Evolutionary conservation across 2,797 vertebrate species (phyloP).

Genomic region (Sarcoramphus papa): DNA sequence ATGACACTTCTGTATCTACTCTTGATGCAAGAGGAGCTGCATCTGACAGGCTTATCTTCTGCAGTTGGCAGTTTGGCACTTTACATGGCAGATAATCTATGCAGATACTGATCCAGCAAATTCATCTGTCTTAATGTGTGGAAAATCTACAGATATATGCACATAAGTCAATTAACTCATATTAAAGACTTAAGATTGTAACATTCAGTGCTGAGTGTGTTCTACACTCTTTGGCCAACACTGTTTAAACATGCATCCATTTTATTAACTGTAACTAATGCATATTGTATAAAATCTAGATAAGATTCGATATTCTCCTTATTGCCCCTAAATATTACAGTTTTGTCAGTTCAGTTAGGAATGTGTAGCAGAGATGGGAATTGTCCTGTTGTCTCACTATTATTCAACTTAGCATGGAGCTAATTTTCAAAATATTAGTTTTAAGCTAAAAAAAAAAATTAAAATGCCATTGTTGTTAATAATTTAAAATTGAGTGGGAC

Average conservation of each 20-base stretch:
- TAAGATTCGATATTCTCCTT: accelerated
- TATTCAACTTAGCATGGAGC: background rate
- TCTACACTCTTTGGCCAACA: background rate
- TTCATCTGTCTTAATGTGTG: background rate
- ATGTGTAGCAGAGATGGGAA: background rate
- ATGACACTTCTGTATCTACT: background rate
- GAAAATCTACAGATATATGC: background rate
- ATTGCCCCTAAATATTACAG: background rate
- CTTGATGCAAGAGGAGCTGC: background rate
- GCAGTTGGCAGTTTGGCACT: background rate
- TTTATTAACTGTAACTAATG: background rate
- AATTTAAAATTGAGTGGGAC: background rate
- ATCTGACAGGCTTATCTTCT: background rate
- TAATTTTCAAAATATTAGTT: background rate
- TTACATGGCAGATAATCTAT: conserved; percentile 26
- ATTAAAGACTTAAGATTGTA: background rate
- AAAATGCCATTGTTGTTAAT: background rate
- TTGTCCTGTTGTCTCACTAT: background rate
- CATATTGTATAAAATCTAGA: background rate
- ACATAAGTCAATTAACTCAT: background rate
- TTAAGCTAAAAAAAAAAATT: background rate
- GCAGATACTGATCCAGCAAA: background rate
- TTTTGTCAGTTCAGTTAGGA: background rate
- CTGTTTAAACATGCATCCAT: background rate
- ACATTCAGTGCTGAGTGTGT: background rate